Conservation (phyloP, 2,113 vertebrate species). For the Tretioscincus oriximinensis region DNA sequence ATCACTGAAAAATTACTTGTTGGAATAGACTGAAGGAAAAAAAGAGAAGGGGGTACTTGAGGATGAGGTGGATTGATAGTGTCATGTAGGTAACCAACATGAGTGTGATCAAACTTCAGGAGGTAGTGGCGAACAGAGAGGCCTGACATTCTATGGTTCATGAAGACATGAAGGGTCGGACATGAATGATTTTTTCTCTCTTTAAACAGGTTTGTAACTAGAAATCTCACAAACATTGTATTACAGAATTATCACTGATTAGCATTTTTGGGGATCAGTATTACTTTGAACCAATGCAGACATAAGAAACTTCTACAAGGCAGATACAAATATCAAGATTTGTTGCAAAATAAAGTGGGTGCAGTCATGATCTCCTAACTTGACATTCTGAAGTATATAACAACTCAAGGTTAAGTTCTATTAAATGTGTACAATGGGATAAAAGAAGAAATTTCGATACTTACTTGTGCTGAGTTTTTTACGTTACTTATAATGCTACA, state of each 20-base stretch:
- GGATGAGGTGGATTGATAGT: too few species aligned
- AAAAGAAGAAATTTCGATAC: neutral
- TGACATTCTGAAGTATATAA: neutral
- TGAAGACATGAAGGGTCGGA: too few species aligned
- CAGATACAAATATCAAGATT: slow-evolving; percentile 1
- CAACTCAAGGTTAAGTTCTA: neutral
- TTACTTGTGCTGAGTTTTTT: neutral
- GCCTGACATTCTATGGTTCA: too few species aligned
- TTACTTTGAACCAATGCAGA: neutral
- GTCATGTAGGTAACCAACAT: too few species aligned
- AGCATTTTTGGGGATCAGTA: neutral
- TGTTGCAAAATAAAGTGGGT: neutral
- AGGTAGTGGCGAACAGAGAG: too few species aligned
- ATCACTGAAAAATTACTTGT: too few species aligned
- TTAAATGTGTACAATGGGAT: neutral
- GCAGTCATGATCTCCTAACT: neutral
- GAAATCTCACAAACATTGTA: neutral
- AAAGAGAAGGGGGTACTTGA: too few species aligned
- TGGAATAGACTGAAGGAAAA: too few species aligned
- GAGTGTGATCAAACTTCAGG: too few species aligned
- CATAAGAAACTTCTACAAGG: neutral
- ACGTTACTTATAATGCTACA: neutral
- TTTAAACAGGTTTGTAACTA: neutral
- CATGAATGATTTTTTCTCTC: neutral
- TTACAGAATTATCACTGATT: neutral